Evolutionary conservation across 2,113 vertebrate genomes (phyloP).

Genomic region (Condylura cristata): DNA sequence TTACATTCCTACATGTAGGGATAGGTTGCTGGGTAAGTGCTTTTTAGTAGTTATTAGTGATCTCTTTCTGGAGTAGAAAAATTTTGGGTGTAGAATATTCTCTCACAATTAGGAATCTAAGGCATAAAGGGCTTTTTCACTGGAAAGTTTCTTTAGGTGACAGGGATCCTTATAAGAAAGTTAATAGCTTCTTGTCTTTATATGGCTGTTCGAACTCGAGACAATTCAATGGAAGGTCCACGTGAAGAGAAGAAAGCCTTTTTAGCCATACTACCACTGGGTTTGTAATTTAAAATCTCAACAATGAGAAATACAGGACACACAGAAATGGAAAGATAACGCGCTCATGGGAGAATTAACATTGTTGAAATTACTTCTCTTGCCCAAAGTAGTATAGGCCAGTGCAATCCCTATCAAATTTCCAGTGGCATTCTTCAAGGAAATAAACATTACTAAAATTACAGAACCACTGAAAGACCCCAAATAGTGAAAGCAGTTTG

Average conservation of each 20-base stretch:
- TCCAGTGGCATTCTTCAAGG: no score
- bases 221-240: background rate
- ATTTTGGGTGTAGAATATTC: background rate
- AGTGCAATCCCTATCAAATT: no score
- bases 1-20: background rate
- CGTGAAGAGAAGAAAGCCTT: background rate
- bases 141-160: background rate
- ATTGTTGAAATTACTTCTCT: no score
- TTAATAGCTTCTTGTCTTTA: background rate
- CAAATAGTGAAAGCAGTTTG: no score
- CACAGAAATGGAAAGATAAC: no score
- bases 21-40: constrained; percentile 7
- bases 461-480: no score
- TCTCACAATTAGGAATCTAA: background rate
- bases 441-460: no score
- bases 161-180: background rate
- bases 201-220: background rate
- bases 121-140: background rate
- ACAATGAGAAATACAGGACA: no score
- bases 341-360: no score
- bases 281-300: background rate
- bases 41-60: constrained; percentile 37
- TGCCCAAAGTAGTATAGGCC: no score
- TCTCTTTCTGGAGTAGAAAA: background rate
- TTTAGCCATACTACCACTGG: background rate